phyloP scores from a whole-genome alignment of 2,113 vertebrate genomes.

The Lycaon pictus region DNA sequence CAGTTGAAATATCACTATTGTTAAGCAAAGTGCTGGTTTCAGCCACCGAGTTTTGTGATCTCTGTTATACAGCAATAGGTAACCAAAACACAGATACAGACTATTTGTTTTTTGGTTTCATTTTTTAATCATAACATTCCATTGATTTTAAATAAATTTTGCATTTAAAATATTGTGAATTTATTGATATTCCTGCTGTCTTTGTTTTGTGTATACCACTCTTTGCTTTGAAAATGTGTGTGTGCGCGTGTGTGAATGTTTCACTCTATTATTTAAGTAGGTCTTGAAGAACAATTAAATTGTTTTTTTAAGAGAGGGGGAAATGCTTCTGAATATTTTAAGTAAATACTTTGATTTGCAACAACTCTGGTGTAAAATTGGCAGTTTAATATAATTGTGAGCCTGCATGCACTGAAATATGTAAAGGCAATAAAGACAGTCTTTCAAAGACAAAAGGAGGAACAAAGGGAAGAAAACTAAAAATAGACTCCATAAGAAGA shows the following conservation, averaged over 20 bases:
- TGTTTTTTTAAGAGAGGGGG: neutral
- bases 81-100: neutral
- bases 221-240: neutral
- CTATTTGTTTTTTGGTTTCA: neutral
- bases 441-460: slow-evolving; percentile 11
- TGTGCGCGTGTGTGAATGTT: neutral
- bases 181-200: neutral
- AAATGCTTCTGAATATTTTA: slow-evolving; percentile 40
- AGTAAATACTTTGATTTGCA: slow-evolving; percentile 40
- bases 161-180: slow-evolving; percentile 2
- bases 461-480: slow-evolving; percentile 2
- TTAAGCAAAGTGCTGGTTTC: neutral
- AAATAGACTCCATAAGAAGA: slow-evolving; percentile 15
- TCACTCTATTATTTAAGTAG: neutral
- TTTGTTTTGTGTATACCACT: slow-evolving; percentile 31
- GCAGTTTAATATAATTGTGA: slow-evolving; percentile 31
- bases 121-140: neutral
- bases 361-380: neutral
- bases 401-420: neutral
- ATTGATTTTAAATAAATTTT: slow-evolving; percentile 36
- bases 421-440: neutral
- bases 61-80: neutral
- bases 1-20: neutral
- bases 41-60: neutral
- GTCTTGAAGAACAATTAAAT: neutral